Evolutionary conservation across 2,113 vertebrate genomes (phyloP).

Genomic region (Riparia riparia): DNA sequence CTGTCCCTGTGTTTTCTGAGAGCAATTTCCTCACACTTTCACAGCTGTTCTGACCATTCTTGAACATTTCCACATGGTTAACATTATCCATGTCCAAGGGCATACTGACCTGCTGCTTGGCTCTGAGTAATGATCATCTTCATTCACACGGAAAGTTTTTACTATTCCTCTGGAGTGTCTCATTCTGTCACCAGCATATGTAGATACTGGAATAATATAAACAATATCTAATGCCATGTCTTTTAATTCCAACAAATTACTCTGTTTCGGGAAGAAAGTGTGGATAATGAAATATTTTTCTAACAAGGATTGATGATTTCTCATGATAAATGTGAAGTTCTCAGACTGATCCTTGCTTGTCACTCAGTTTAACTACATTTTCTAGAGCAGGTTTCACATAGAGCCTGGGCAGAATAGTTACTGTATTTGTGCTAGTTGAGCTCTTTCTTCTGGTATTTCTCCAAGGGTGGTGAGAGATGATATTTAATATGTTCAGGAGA

Average conservation of each 20-base stretch:
- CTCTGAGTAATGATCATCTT: background rate
- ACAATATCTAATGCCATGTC: background rate
- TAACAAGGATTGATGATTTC: background rate
- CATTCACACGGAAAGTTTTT: background rate
- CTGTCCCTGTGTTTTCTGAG: background rate
- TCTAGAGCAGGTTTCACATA: background rate
- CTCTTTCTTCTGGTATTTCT: background rate
- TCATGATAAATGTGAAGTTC: background rate
- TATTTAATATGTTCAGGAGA: background rate
- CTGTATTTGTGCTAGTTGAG: background rate
- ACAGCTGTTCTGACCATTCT: constrained; percentile 1
- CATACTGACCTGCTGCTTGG: background rate
- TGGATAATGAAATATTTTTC: background rate
- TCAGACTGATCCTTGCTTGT: background rate
- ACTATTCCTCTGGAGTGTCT: background rate
- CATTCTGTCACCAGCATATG: background rate
- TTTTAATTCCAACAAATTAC: background rate
- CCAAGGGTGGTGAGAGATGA: background rate
- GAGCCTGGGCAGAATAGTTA: background rate
- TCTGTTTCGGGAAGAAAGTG: background rate
- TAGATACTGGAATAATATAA: background rate
- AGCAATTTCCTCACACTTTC: background rate
- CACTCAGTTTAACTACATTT: background rate
- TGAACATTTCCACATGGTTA: background rate
- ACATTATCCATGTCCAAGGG: background rate